These are phyloP conservation scores for Clarias batrachus DNA, from an alignment of 2,113 vertebrate genomes.

Conservation along the genomic window DNA sequence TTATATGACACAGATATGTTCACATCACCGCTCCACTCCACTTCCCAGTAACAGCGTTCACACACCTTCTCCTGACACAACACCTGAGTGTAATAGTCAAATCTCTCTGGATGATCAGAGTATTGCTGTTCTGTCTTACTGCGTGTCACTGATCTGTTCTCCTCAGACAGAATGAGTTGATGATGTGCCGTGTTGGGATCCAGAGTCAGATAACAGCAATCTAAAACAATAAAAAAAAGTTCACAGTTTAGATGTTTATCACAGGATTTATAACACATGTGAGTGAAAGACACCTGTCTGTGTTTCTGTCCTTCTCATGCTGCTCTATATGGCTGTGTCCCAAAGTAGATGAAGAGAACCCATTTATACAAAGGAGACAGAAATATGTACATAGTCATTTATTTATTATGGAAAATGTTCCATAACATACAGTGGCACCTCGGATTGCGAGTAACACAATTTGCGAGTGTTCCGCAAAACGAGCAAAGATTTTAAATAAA, in stretches of 20 bases:
- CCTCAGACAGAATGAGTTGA: background rate
- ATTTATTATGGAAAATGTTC: too few relatives aligned
- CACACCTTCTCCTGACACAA: background rate
- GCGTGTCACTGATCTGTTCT: background rate
- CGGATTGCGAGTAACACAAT: too few relatives aligned
- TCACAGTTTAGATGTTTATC: background rate
- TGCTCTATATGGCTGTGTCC: too few relatives aligned
- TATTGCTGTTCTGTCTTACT: background rate
- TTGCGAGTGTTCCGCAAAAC: too few relatives aligned
- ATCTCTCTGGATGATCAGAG: background rate
- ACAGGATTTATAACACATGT: background rate
- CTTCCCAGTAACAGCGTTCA: slow-evolving; percentile 1
- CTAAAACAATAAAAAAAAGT: background rate
- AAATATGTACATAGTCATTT: background rate
- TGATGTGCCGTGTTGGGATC: background rate
- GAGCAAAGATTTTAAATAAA: too few relatives aligned
- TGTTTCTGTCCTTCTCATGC: background rate
- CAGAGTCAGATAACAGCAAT: background rate
- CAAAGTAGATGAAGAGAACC: too few relatives aligned
- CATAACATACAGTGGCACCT: too few relatives aligned
- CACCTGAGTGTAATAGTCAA: background rate
- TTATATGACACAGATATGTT: background rate
- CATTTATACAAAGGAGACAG: too few relatives aligned
- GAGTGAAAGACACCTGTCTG: background rate
- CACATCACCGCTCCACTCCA: background rate